Evolutionary conservation across 2,113 vertebrate genomes (phyloP).

Genomic region (Barbus barbus): DNA sequence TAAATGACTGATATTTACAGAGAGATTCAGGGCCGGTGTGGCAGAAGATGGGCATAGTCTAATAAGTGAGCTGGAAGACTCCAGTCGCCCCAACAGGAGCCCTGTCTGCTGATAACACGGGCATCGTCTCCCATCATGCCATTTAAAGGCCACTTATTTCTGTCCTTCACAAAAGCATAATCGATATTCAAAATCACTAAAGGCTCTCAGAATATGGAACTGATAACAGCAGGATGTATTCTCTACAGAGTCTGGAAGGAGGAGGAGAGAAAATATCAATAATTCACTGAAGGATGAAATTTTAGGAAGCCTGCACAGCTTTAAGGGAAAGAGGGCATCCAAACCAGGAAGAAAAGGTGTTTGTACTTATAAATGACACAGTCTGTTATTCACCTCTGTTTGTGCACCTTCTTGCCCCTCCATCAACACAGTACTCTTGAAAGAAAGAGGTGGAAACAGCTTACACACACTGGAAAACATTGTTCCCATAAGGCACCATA

Average conservation of each 20-base stretch:
- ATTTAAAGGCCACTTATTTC: slow-evolving; percentile 41
- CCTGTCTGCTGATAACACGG: slow-evolving; percentile 8
- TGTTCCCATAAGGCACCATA: not conserved
- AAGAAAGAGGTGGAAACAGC: not conserved
- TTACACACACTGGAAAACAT: not conserved
- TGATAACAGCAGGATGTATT: slow-evolving; percentile 23
- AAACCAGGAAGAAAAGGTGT: not conserved
- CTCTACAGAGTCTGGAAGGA: slow-evolving; percentile 1
- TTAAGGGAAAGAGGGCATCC: not conserved
- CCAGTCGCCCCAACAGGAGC: slow-evolving; percentile 10
- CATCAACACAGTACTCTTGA: not conserved
- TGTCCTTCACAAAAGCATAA: slow-evolving; percentile 26
- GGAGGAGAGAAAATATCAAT: slow-evolving; percentile 31
- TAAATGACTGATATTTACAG: slow-evolving; percentile 37
- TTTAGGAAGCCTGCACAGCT: slow-evolving; percentile 16
- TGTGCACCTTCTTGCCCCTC: not conserved
- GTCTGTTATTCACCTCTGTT: not conserved
- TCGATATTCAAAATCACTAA: slow-evolving; percentile 51
- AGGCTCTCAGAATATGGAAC: slow-evolving; percentile 13
- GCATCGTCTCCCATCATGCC: slow-evolving; percentile 11
- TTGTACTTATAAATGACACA: not conserved
- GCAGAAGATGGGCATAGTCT: not conserved
- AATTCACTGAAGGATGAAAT: slow-evolving; percentile 25
- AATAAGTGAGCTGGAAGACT: slow-evolving; percentile 8
- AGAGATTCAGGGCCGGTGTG: not conserved